A percentile compares a stretch with the other conserved stretches of the same genome.
These are phyloP conservation scores for Nebria salina DNA, from an alignment of 2,888 invertebrate species.

Conservation along the genomic window DNA sequence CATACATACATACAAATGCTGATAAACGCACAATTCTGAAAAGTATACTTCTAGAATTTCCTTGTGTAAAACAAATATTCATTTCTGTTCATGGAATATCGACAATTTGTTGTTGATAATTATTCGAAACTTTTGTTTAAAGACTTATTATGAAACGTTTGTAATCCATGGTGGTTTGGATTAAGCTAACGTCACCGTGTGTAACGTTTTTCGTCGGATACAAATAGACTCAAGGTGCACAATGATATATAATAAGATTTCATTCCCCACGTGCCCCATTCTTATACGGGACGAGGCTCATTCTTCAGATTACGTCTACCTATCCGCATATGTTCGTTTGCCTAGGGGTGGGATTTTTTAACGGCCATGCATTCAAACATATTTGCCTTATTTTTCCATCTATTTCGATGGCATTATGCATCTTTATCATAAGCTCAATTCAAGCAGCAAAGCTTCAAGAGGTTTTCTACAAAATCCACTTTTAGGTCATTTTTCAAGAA, in stretches of 20 bases:
- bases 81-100: too few relatives aligned
- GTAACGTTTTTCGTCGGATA: conserved; percentile 56
- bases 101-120: too few relatives aligned
- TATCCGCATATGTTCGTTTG: conserved; percentile 40
- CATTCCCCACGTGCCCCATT: conserved; percentile 61
- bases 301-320: conserved; percentile 50
- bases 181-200: conserved; percentile 4
- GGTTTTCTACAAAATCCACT: background rate
- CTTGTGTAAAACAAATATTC: too few relatives aligned
- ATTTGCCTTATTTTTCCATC: background rate
- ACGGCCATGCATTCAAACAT: conserved; percentile 50
- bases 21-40: too few relatives aligned
- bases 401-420: background rate
- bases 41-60: too few relatives aligned
- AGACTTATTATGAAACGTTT: background rate
- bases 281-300: conserved; percentile 57
- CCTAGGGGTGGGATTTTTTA: conserved; percentile 53
- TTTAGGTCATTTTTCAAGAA: too few relatives aligned
- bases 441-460: background rate
- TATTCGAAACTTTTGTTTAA: background rate
- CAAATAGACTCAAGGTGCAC: conserved; percentile 57
- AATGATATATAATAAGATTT: conserved; percentile 58
- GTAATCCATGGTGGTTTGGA: background rate
- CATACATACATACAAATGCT: too few relatives aligned
- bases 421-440: background rate